phyloP scores from a whole-genome alignment of 2,888 invertebrate species.

The Hemithea aestivaria region DNA sequence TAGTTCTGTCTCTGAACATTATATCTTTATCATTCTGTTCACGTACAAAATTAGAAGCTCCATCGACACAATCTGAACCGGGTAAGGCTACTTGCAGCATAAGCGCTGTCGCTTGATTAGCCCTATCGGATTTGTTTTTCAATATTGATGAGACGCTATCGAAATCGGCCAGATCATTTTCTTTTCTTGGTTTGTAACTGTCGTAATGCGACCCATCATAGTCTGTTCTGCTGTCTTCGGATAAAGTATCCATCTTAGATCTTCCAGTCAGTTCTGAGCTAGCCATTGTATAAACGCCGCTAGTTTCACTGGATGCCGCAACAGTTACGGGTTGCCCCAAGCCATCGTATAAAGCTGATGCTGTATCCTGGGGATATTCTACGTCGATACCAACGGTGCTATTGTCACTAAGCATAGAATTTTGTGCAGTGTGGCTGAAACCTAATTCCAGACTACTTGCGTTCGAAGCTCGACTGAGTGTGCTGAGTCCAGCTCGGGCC shows the following conservation, averaged over 20 bases:
- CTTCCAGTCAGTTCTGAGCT: constrained; percentile 81
- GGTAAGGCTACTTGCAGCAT: constrained; percentile 45
- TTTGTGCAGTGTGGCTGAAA: constrained; percentile 92
- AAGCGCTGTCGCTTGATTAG: constrained; percentile 39
- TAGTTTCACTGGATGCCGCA: constrained; percentile 88
- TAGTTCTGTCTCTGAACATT: constrained; percentile 82
- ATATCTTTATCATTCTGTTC: constrained; percentile 67
- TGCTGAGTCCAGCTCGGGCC: constrained; percentile 69
- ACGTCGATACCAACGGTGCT: constrained; percentile 83
- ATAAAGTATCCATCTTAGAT: constrained; percentile 78
- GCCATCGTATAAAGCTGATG: constrained; percentile 79
- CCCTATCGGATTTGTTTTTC: constrained; percentile 72
- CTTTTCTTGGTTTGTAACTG: constrained; percentile 75
- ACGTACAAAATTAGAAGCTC: constrained; percentile 50
- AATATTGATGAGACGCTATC: constrained; percentile 73
- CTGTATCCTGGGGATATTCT: constrained; percentile 79
- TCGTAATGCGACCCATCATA: constrained; percentile 77
- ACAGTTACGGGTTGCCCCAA: constrained; percentile 77
- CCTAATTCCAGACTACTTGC: constrained; percentile 90
- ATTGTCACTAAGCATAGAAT: constrained; percentile 87
- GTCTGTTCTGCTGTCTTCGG: constrained; percentile 65
- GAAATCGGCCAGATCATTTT: constrained; percentile 72
- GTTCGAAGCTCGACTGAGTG: constrained; percentile 83
- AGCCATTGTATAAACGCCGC: constrained; percentile 90
- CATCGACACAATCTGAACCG: constrained; percentile 75